These are phyloP conservation scores for Rhinoptilus africanus DNA, from an alignment of 2,113 vertebrate species.

Conservation along the genomic window DNA sequence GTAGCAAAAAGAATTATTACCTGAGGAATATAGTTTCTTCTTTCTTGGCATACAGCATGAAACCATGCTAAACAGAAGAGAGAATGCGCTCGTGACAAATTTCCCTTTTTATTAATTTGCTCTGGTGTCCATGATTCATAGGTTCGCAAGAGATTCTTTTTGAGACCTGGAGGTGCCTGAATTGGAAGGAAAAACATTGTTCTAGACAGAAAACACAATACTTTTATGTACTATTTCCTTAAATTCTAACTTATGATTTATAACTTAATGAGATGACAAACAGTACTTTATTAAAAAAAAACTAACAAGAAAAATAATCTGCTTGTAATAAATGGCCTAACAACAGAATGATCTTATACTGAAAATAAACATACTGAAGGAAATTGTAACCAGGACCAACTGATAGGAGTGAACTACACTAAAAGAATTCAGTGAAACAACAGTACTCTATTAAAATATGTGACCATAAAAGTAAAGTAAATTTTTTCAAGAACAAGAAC, in stretches of 20 bases:
- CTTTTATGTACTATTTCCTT: not conserved
- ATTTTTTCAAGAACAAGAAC: not conserved
- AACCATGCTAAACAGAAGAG: conserved; percentile 98
- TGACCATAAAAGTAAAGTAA: not conserved
- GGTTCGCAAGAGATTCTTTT: conserved; percentile 94
- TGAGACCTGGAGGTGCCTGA: conserved; percentile 94
- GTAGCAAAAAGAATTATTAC: conserved; percentile 55
- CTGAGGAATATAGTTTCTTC: conserved; percentile 97
- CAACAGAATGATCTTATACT: not conserved
- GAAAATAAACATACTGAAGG: not conserved
- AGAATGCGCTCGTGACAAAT: conserved; percentile 82
- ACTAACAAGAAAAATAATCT: not conserved
- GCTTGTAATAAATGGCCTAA: not conserved
- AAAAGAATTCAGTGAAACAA: not conserved
- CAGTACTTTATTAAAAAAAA: not conserved
- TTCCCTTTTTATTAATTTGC: conserved; percentile 89
- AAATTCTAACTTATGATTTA: not conserved
- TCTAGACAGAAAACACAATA: not conserved
- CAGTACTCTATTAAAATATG: not conserved
- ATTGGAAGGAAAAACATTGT: not conserved
- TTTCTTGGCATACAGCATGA: conserved; percentile 96
- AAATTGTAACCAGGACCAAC: not conserved
- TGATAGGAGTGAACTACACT: not conserved
- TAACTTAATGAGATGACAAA: not conserved
- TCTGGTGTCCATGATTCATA: conserved; percentile 96